Base-by-base conservation (phyloP, 2,113 vertebrate species). In the Noturus placidus region DNA sequence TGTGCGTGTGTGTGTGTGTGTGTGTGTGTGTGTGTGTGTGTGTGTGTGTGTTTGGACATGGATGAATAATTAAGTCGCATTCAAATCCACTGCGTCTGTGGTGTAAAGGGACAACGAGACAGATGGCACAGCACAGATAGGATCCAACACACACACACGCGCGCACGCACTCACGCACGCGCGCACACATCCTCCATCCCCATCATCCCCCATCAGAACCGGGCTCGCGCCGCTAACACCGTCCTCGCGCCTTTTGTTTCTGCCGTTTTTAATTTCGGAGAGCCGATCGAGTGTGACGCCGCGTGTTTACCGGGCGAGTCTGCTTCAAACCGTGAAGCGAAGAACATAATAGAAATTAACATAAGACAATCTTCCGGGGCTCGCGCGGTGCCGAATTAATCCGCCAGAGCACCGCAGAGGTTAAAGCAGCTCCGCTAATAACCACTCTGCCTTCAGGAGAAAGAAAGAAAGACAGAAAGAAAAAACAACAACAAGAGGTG, bases 61-160 rank as follows among this genome's bases (percentile, higher is more conserved):
- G 96, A 92, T 93, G 91, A 95, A 94, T 93, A 93, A 94, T 90
- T 92, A 92, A 95, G 96, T 95, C 96, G 96, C 95, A 95, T 94
- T 97, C 94, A 93, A 93, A 95, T 96, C 95, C 94, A 94, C 92
- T 92, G 52, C 94, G 94, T 95, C 94, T 95, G 94, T 90, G 94
- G 95, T 90, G 95, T 94, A 95, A 93, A 90, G 82, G 94, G 94
- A 81, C 79, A 81, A 81, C 30, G 94, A 94, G 96, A 97, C 98
- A 99, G 97, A 98, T 99, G 98, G 97, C 97, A 95, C 96, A 94
- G 97, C 94, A 96, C 96, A 97, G 97, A 98, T 98, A 98, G 96
- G 96, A 96, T 95, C 94, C 95, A 92, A 91, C 90, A 96, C 95
- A 15, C 94, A 95, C 95, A 95, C 96, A 95, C 65, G 50, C 95